phyloP scores from a whole-genome alignment of 2,797 vertebrate genomes.

The Chloroceryle amazona region DNA sequence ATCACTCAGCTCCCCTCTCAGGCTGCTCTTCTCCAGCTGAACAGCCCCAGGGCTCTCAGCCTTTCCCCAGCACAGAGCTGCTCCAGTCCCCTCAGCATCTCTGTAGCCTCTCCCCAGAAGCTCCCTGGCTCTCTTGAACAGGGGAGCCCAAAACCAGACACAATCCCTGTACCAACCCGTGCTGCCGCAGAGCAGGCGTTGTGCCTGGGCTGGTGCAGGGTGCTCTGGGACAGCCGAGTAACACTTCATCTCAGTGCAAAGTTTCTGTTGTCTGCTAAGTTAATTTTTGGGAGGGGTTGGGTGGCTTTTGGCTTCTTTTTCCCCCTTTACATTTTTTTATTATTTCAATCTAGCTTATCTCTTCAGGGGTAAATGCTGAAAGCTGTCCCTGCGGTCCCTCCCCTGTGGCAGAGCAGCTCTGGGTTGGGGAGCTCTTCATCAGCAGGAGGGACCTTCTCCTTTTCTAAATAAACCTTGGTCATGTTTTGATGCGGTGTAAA shows the following conservation, averaged over 20 bases:
- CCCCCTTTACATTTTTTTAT: too few relatives aligned
- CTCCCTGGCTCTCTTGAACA: too few relatives aligned
- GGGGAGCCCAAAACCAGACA: too few relatives aligned
- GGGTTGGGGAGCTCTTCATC: accelerated
- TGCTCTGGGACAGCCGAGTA: accelerated
- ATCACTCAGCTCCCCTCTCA: too few relatives aligned
- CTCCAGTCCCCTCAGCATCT: too few relatives aligned
- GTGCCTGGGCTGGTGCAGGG: background rate
- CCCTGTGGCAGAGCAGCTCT: background rate
- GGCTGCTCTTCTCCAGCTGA: too few relatives aligned
- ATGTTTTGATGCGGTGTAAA: background rate
- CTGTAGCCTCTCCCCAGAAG: too few relatives aligned
- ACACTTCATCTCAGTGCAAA: background rate
- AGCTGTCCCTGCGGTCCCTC: background rate
- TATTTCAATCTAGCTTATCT: background rate
- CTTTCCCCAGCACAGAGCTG: too few relatives aligned
- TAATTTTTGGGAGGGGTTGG: background rate
- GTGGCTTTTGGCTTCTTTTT: background rate
- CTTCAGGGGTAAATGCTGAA: accelerated
- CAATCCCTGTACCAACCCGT: accelerated
- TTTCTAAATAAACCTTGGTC: background rate
- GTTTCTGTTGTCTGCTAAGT: background rate
- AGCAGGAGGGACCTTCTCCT: background rate
- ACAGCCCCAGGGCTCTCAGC: too few relatives aligned
- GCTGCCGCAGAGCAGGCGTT: accelerated